Conservation (phyloP, 2,888 invertebrate genomes). For the Epinotia nisella region DNA sequence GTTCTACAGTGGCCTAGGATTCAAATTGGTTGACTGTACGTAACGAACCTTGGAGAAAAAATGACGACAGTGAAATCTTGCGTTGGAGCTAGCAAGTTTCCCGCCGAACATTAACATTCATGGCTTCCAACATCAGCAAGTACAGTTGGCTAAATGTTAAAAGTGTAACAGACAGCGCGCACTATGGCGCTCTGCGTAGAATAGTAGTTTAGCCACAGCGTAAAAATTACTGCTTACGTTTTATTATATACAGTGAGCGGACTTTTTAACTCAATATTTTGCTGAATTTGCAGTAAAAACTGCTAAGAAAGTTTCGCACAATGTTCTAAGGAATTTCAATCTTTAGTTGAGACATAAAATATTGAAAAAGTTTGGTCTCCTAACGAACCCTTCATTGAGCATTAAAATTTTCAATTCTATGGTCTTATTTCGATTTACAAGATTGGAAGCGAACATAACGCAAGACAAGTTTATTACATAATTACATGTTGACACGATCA, state of each 20-base stretch:
- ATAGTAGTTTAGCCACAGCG: not conserved
- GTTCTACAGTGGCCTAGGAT: too few species aligned
- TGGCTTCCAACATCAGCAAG: constrained; percentile 40
- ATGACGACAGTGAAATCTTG: constrained; percentile 10
- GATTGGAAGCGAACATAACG: too few species aligned
- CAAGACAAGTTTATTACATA: too few species aligned
- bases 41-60: constrained; percentile 22
- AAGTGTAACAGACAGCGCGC: not conserved
- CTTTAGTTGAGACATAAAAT: not conserved
- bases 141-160: constrained; percentile 15
- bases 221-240: not conserved
- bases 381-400: not conserved
- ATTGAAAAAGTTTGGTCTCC: not conserved
- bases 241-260: not conserved
- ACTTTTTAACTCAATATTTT: not conserved
- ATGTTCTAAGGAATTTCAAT: not conserved
- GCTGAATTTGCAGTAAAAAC: not conserved
- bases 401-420: too few species aligned
- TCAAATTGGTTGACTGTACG: too few species aligned
- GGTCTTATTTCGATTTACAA: too few species aligned
- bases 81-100: constrained; percentile 33
- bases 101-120: constrained; percentile 42
- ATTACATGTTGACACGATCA: too few species aligned
- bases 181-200: not conserved
- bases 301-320: not conserved